These are phyloP conservation scores for Muscina levida DNA, from an alignment of 2,888 invertebrate species.

Conservation along the genomic window DNA sequence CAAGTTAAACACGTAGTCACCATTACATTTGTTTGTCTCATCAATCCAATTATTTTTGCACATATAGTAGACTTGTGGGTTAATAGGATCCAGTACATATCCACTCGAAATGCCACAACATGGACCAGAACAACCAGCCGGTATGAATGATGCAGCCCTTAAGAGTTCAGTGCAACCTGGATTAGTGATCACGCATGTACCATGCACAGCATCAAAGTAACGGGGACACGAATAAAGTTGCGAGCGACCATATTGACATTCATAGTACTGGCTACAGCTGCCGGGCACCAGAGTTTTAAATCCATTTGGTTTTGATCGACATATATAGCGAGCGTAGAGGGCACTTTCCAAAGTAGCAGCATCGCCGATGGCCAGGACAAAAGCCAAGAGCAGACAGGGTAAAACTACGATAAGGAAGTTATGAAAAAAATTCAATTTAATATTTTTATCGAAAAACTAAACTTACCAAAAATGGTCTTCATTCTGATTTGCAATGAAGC, in stretches of 20 bases:
- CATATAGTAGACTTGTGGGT: slow-evolving; percentile 63
- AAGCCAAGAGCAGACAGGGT: slow-evolving; percentile 50
- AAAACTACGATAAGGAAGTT: slow-evolving; percentile 55
- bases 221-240: slow-evolving; percentile 68
- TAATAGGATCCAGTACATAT: slow-evolving; percentile 60
- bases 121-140: slow-evolving; percentile 53
- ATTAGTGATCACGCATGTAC: slow-evolving; percentile 71
- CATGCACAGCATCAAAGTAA: slow-evolving; percentile 70
- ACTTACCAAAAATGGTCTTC: slow-evolving; percentile 56
- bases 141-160: neutral
- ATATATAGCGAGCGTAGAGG: slow-evolving; percentile 73
- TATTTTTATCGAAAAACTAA: neutral
- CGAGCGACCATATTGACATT: slow-evolving; percentile 71
- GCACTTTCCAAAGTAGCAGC: slow-evolving; percentile 72
- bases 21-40: slow-evolving; percentile 43
- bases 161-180: slow-evolving; percentile 71
- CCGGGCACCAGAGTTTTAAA: slow-evolving; percentile 75
- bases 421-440: neutral
- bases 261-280: slow-evolving; percentile 75
- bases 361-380: slow-evolving; percentile 50
- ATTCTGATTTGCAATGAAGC: slow-evolving; percentile 41
- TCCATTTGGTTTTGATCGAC: slow-evolving; percentile 72
- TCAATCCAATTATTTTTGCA: slow-evolving; percentile 58
- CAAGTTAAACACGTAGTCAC: slow-evolving; percentile 63
- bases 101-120: slow-evolving; percentile 62